Conservation (phyloP, 2,888 invertebrate genomes). For the Chymomyza caudatula region DNA sequence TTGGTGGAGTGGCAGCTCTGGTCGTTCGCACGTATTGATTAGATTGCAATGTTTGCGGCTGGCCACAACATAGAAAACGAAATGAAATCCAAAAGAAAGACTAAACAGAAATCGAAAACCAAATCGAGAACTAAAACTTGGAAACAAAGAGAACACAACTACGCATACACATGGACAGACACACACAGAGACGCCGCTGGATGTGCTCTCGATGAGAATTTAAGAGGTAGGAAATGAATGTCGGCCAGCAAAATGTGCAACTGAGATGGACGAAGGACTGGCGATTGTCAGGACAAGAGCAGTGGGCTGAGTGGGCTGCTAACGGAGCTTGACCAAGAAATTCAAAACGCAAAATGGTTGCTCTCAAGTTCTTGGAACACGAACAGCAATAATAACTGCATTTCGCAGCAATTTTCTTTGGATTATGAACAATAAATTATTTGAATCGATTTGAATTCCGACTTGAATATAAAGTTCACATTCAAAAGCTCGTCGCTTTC, state of each 20-base stretch:
- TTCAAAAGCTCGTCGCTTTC: background rate
- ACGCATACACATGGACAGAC: no score
- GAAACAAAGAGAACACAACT: no score
- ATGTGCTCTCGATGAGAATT: background rate
- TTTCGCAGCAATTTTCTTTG: no score
- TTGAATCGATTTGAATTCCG: background rate
- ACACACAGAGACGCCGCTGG: no score
- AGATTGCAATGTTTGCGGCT: background rate
- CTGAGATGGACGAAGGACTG: background rate
- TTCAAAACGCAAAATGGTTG: background rate
- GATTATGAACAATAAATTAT: no score
- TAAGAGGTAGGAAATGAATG: background rate
- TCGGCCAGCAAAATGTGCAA: background rate
- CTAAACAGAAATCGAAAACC: background rate
- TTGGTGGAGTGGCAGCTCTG: background rate
- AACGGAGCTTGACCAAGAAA: no score
- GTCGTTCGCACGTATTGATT: background rate
- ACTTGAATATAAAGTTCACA: background rate
- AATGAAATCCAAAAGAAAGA: background rate
- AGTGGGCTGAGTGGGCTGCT: no score
- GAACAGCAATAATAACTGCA: background rate
- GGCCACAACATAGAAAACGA: background rate
- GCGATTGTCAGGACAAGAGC: no score
- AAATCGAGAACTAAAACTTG: background rate
- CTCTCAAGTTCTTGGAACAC: background rate